Evolutionary conservation across 2,888 invertebrate genomes (phyloP), one percentile per base, ranked within the genome.

Genomic region (Drosophila emarginata): DNA sequence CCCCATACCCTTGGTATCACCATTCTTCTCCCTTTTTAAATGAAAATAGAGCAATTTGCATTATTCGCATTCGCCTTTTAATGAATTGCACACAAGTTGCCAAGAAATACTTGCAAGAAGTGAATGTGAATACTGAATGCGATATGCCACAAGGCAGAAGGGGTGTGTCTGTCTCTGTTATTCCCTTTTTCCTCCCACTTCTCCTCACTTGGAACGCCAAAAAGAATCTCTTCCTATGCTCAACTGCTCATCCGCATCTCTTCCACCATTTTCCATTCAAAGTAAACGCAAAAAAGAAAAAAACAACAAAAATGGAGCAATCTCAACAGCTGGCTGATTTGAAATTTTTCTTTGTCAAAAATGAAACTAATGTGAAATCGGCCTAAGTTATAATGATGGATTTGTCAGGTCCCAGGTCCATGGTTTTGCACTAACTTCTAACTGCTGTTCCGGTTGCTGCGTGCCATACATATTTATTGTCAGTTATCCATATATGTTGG

Each of bases 11-110:
- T n/a, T 9, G 11, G 18, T 18, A 54, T 14, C 21, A 18, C 9
- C 39, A 14, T 56, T 18, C 45, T 40, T 50, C 36, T 12, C 56
- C 56, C 61, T 54, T 67, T 51, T 67, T 68, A 61, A 61, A 65
- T 79, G 67, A 78, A 81, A 81, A 85, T 81, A 81, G 82, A 81
- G 85, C 85, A 81, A 81, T 81, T 81, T 81, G 78, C 81, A 81
- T 81, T 85, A 81, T 81, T 85, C 82, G 76, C 81, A 85, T 84
- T 81, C 85, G 67, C 78, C 69, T 69, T 82, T 70, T 81, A 81
- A 81, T 81, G 81, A 81, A 81, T 81, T 81, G 81, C 85, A 51
- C 80, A 71, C 80, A 85, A 79, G 72, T 81, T 85, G 81, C 85
- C 79, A 81, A 84, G 78, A 79, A 69, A 69, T 74, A 76, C 58